Evolutionary conservation across 2,797 vertebrate species (phyloP), one percentile per base, ranked within the genome.

Genomic region (Bradypodion pumilum): DNA sequence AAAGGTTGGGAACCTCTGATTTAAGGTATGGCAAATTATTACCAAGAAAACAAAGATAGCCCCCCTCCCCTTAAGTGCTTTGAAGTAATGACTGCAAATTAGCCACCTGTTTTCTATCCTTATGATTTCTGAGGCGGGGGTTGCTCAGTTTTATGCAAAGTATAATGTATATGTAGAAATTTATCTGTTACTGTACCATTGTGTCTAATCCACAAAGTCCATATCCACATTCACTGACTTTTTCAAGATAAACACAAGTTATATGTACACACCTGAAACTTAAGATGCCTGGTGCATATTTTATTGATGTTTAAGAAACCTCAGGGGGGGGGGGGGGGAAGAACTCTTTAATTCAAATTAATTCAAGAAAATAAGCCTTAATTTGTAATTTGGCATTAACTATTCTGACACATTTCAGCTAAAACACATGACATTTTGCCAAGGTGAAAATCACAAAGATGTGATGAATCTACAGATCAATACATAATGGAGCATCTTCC

Each of bases 321-420:
- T 72, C 82, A 89, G 85, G 82, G 79, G 66, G 85, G 56, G 84
- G 85, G 82, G 79, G 66, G 85, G 56, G 92, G 89, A 85, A 52
- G 0, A 85, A 85, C 29, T 87, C 68, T 68, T 85, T 87, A 74
- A 91, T 85, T 86, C 72, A 89, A 89, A 88, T 88, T 78, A 90
- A 89, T 52, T 90, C 74, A 89, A 88, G 78, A 91, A 93, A 84
- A 42, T 0, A 0, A 85, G 81, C 65, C 89, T 16, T 29, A 23
- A 82, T 91, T 80, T 83, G 81, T 85, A 86, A 92, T 91, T 91
- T 83, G 86, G 80, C 74, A 89, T 76, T 52, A 89, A 83, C 46
- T 82, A 91, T 86, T 87, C 52, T 56, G 7, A 42, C 72, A 35
- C 56, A 37, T 49, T 70, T 80, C 72, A 40, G 32, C 63, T 62